Percentiles rank a stretch among this genome's conserved stretches.
Conservation (phyloP, 2,113 vertebrate species). For the Hippocampus mohnikei region DNA sequence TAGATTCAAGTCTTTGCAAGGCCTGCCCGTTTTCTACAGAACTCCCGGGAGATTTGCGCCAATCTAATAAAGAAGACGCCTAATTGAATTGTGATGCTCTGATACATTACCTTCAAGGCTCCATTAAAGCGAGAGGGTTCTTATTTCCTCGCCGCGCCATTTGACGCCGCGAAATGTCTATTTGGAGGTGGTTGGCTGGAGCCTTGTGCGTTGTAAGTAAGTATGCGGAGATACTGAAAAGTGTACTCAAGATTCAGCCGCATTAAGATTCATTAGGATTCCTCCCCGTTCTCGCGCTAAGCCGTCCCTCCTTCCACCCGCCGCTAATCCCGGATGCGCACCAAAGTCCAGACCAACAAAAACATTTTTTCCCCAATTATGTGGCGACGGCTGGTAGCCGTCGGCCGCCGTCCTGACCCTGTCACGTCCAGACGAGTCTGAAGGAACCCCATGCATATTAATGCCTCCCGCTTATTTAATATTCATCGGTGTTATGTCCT, state of each 20-base stretch:
- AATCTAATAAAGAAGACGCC: constrained; percentile 59
- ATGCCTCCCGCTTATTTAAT: constrained; percentile 55
- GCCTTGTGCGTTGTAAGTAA: constrained; percentile 34
- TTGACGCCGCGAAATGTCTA: constrained; percentile 8
- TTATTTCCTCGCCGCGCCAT: constrained; percentile 24
- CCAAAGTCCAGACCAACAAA: constrained; percentile 21
- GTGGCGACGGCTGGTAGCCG: constrained; percentile 30
- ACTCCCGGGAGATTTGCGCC: constrained; percentile 17
- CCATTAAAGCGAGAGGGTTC: constrained; percentile 54
- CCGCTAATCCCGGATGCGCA: constrained; percentile 3
- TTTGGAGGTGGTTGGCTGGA: constrained; percentile 19
- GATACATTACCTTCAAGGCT: constrained; percentile 53
- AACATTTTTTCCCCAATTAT: constrained; percentile 24
- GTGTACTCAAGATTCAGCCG: constrained; percentile 55
- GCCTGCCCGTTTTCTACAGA: constrained; percentile 49
- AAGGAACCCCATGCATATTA: constrained; percentile 62
- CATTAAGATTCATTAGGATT: constrained; percentile 48
- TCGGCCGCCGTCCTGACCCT: constrained; percentile 54
- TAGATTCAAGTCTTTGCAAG: constrained; percentile 38
- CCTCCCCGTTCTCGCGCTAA: neutral
- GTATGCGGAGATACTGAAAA: constrained; percentile 24
- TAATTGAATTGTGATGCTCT: constrained; percentile 60
- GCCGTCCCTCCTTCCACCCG: neutral
- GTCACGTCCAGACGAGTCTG: constrained; percentile 53
- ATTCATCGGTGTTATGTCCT: constrained; percentile 63